phyloP scores from a whole-genome alignment of 2,113 vertebrate genomes.

The Salvelinus fontinalis region DNA sequence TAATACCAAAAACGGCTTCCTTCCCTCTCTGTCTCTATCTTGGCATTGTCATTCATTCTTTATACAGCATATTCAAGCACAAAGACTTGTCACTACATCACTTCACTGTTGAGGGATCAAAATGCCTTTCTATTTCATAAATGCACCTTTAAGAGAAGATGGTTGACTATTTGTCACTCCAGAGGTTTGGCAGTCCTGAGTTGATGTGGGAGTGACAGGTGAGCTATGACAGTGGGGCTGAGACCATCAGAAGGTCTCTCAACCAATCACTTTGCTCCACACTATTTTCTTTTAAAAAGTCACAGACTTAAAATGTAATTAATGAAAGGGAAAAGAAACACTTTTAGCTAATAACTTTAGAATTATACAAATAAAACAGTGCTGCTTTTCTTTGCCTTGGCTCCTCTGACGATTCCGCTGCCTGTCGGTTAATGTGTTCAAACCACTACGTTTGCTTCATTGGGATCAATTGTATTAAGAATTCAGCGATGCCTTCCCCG shows the following conservation, averaged over 20 bases:
- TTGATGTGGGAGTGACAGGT: conserved; percentile 46
- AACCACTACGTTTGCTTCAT: conserved; percentile 33
- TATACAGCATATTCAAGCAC: conserved; percentile 10
- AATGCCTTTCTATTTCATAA: conserved; percentile 46
- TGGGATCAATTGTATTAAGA: conserved; percentile 54
- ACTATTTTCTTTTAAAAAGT: conserved; percentile 21
- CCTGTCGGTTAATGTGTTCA: conserved; percentile 45
- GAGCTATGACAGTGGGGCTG: conserved; percentile 42
- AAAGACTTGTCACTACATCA: conserved; percentile 38
- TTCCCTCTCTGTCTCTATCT: conserved; percentile 17
- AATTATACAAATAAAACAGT: conserved; percentile 23
- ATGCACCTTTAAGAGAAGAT: conserved; percentile 44
- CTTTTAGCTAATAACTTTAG: conserved; percentile 31
- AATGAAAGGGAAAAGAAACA: conserved; percentile 40
- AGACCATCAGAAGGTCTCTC: conserved; percentile 28
- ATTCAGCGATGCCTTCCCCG: conserved; percentile 43
- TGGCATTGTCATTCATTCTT: conserved; percentile 32
- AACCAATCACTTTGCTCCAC: conserved; percentile 20
- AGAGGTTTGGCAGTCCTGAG: conserved; percentile 35
- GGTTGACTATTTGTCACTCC: conserved; percentile 46
- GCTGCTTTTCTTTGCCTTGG: conserved; percentile 23
- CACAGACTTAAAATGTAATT: conserved; percentile 35
- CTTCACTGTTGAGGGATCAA: conserved; percentile 21
- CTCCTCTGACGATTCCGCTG: conserved; percentile 41
- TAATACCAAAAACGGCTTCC: not conserved